These are phyloP conservation scores for Falco cherrug DNA, from an alignment of 2,797 vertebrate genomes.

Conservation along the genomic window DNA sequence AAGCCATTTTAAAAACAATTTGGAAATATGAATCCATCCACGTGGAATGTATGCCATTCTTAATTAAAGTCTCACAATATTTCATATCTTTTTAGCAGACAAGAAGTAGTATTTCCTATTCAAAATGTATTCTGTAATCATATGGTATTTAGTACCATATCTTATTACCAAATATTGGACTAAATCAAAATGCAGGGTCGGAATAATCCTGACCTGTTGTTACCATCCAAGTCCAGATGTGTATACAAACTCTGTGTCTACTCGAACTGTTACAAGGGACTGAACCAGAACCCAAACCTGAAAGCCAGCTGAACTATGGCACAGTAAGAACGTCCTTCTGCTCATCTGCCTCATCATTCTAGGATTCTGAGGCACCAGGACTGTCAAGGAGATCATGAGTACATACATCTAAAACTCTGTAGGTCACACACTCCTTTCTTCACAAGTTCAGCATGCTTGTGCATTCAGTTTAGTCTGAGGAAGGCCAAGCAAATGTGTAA, in stretches of 20 bases:
- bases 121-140: background rate
- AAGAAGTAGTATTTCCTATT: background rate
- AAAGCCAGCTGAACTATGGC: background rate
- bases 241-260: background rate
- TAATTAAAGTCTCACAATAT: background rate
- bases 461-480: background rate
- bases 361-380: background rate
- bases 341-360: background rate
- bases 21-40: background rate
- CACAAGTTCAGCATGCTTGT: slow-evolving; percentile 30
- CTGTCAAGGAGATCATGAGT: background rate
- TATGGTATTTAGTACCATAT: background rate
- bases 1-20: background rate
- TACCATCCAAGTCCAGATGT: background rate
- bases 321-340: background rate
- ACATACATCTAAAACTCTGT: background rate
- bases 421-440: background rate
- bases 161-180: background rate
- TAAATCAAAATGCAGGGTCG: background rate
- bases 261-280: background rate
- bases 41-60: background rate
- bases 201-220: background rate
- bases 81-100: background rate
- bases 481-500: slow-evolving; percentile 44
- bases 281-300: slow-evolving; percentile 45